A percentile compares a stretch with the other conserved stretches of the same genome.
phyloP scores from a whole-genome alignment of 2,888 invertebrate species.

The Ormyrus thymus region DNA sequence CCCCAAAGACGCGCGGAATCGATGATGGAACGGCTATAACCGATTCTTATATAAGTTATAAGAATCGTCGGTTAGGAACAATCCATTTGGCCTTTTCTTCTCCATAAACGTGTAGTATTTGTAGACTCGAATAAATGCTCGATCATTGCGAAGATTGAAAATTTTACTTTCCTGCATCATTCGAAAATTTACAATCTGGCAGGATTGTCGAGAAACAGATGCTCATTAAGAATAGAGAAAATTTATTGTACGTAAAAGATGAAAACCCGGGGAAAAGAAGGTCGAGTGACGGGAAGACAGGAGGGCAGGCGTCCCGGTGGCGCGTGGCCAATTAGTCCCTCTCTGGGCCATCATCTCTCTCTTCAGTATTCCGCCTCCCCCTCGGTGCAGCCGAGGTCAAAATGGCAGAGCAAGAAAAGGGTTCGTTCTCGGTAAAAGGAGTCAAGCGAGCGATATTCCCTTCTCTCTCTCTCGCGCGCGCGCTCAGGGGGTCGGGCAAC shows the following conservation, averaged over 20 bases:
- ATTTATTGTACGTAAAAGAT: slow-evolving; percentile 7
- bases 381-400: slow-evolving; percentile 37
- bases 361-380: background rate
- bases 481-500: slow-evolving; percentile 39
- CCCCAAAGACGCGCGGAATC: slow-evolving; percentile 44
- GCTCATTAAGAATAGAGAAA: too few species aligned
- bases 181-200: too few species aligned
- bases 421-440: slow-evolving; percentile 56
- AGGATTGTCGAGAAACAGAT: too few species aligned
- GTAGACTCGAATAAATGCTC: background rate
- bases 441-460: slow-evolving; percentile 51
- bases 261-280: slow-evolving; percentile 8
- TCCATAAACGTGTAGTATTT: slow-evolving; percentile 3
- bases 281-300: background rate
- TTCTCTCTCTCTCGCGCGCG: slow-evolving; percentile 33
- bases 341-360: slow-evolving; percentile 14
- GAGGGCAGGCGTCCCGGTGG: background rate
- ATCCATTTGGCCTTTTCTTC: background rate
- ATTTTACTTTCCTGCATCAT: too few species aligned
- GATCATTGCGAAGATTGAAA: too few species aligned
- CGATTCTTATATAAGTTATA: background rate
- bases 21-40: slow-evolving; percentile 45
- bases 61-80: background rate
- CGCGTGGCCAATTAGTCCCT: slow-evolving; percentile 32
- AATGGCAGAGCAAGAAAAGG: slow-evolving; percentile 44